Evolutionary conservation across 2,797 vertebrate species (phyloP), one percentile per base, ranked within the genome.

Genomic region (Cirrhinus molitorella): DNA sequence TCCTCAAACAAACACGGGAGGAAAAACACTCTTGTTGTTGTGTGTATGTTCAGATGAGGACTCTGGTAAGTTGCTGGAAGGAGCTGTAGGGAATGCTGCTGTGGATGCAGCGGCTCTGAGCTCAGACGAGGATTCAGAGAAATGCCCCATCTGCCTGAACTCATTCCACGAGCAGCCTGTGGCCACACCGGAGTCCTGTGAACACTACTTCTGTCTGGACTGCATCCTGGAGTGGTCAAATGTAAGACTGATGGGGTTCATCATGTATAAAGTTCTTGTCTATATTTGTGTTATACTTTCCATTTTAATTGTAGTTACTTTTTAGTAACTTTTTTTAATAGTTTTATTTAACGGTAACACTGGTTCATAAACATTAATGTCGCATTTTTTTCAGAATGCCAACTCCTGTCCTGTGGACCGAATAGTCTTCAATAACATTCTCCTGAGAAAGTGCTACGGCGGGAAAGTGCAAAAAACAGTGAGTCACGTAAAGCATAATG

Each of bases 401-500:
- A 99, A 97, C 86, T 99, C 97, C 1, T 99, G 98, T 89, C 98
- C 98, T 0, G 97, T 99, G 70, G 98, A 99, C 93, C 95, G 98
- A 37, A 96, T 95, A 11, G 76, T 94, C 68, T 99, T 99, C 85
- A 95, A 94, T 66, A 95, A 85, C 86, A 97, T 99, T 82, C 96
- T 95, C 86, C 92, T 99, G 53, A 95, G 98, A 79, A 96, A 95
- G 17, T 95, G 55, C 83, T 96, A 93, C 85, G 97, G 96, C 68
- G 98, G 98, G 16, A 96, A 96, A 93, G 94, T 98, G 43, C 91
- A 98, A 86, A 97, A 96, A 94, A 95, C 96, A 93, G 98, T 99
- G 76, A 91, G 91, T 71, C 25, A 19, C 34, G 17, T 3, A 25
- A 31, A 4, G 10, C 14, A 31, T 34, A 34, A 34, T n/a, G n/a